Evolutionary conservation across 2,113 vertebrate genomes (phyloP).

Genomic region (Anseranas semipalmata): DNA sequence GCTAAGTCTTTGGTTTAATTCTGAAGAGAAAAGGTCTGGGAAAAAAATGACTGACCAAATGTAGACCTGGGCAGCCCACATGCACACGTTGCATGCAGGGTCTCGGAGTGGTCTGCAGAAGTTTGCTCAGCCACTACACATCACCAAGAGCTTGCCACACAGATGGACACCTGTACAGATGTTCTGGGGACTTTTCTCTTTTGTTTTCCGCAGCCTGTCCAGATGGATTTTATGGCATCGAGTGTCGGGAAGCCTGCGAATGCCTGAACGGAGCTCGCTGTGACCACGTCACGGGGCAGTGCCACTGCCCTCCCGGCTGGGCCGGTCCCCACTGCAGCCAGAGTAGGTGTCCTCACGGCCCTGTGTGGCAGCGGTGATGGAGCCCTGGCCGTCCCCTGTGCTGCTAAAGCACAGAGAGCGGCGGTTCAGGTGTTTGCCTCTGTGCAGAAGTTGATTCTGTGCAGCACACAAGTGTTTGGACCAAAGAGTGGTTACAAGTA

Average conservation of each 20-base stretch:
- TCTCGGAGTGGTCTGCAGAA: background rate
- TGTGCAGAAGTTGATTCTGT: background rate
- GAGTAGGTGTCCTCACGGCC: constrained; percentile 73
- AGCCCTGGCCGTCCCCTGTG: rapidly evolving
- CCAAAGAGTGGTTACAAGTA: too few relatives aligned
- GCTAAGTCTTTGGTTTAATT: background rate
- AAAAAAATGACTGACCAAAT: rapidly evolving
- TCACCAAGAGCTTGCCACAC: background rate
- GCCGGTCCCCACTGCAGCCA: constrained; percentile 80
- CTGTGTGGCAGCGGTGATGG: background rate
- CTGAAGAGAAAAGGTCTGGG: background rate
- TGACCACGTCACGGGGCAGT: constrained; percentile 77
- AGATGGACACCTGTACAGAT: background rate
- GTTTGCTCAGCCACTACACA: background rate
- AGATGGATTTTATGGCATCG: constrained; percentile 88
- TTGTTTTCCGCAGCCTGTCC: constrained; percentile 85
- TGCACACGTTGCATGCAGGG: rapidly evolving
- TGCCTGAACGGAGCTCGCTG: constrained; percentile 85
- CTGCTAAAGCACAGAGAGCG: rapidly evolving
- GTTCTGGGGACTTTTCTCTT: background rate
- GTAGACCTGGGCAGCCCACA: rapidly evolving
- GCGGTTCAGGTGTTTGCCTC: background rate
- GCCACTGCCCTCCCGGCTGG: constrained; percentile 85
- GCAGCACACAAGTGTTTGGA: background rate
- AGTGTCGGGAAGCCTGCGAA: constrained; percentile 84